Evolutionary conservation across 2,797 vertebrate genomes (phyloP).

Genomic region (Loriculus beryllinus): DNA sequence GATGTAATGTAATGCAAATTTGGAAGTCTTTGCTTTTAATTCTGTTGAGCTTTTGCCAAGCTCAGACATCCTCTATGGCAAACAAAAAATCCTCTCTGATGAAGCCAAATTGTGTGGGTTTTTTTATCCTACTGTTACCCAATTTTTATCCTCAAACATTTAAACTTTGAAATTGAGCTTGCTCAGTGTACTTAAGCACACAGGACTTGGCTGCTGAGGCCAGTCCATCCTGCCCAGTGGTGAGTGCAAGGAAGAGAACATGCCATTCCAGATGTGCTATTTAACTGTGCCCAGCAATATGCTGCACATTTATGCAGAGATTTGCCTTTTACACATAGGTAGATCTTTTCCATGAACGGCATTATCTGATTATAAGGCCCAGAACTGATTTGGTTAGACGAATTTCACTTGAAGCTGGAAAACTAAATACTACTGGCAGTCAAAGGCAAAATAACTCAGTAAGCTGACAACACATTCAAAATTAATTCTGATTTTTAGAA

Average conservation of each 20-base stretch:
- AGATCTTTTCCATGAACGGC: neutral
- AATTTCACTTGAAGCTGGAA: conserved; percentile 18
- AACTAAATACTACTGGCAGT: conserved; percentile 16
- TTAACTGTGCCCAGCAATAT: neutral
- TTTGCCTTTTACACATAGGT: neutral
- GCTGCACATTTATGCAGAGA: neutral
- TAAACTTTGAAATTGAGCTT: neutral
- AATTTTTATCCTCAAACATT: neutral
- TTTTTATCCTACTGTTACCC: neutral
- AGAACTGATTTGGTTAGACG: neutral
- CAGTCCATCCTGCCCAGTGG: neutral
- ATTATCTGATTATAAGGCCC: neutral
- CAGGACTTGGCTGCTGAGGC: neutral
- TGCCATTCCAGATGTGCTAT: neutral
- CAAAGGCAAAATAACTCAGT: conserved; percentile 25
- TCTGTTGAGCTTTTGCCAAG: conserved; percentile 11
- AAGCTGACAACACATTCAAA: conserved; percentile 31
- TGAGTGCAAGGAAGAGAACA: neutral
- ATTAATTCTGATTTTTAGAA: conserved; percentile 41
- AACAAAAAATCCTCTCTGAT: neutral
- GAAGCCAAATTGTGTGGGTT: neutral
- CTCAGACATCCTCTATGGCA: neutral
- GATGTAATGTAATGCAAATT: conserved; percentile 3
- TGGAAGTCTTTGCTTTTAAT: neutral
- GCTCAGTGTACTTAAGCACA: neutral